Conservation (phyloP, 2,888 invertebrate species). For the Dasypogon diadema region DNA sequence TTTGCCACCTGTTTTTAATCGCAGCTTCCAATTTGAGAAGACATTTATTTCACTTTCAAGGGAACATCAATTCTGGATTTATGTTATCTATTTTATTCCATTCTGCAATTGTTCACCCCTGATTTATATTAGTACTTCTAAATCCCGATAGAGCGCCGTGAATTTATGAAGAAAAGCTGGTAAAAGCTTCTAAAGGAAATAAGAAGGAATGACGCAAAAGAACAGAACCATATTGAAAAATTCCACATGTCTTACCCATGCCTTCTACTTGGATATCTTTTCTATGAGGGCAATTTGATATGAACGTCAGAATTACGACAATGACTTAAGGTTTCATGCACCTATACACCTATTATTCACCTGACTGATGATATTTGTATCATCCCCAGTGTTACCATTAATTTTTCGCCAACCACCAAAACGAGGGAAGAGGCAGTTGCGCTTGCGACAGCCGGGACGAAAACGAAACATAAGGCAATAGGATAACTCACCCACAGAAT, state of each 20-base stretch:
- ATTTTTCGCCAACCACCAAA: slow-evolving; percentile 16
- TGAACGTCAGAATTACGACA: slow-evolving; percentile 8
- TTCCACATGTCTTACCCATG: slow-evolving; percentile 9
- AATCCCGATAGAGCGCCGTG: too few species aligned
- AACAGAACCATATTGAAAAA: slow-evolving; percentile 16
- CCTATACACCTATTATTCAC: too few species aligned
- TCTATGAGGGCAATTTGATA: slow-evolving; percentile 1
- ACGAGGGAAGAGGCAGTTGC: slow-evolving; percentile 6
- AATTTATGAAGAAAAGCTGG: too few species aligned
- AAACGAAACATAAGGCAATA: background rate
- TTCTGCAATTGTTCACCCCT: too few species aligned
- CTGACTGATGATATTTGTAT: too few species aligned
- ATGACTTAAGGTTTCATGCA: slow-evolving; percentile 18
- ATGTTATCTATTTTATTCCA: too few species aligned
- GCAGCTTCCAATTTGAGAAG: too few species aligned
- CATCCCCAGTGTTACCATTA: background rate
- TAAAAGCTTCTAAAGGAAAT: too few species aligned
- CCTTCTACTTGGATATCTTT: background rate
- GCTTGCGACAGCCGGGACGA: slow-evolving; percentile 7
- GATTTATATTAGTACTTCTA: too few species aligned
- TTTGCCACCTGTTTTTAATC: too few species aligned
- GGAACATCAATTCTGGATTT: too few species aligned
- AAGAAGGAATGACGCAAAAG: slow-evolving; percentile 24
- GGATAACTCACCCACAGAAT: slow-evolving; percentile 20
- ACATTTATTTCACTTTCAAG: too few species aligned